Conservation (phyloP, 1,140 invertebrate species). For the Microplitis mediator region DNA sequence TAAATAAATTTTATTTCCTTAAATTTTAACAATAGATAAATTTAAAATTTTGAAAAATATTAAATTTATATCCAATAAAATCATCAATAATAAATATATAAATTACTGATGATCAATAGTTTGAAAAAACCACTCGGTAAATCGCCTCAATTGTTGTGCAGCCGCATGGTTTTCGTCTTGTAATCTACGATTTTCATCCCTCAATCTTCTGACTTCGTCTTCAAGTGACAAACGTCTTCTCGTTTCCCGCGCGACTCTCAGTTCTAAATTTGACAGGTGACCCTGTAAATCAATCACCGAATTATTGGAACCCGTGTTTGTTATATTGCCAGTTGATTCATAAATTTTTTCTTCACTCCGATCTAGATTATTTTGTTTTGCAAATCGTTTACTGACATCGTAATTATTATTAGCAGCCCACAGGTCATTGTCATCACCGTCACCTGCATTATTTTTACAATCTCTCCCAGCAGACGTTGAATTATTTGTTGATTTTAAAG, state of each 20-base stretch:
- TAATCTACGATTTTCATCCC: conserved; percentile 83
- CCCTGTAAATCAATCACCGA: conserved; percentile 67
- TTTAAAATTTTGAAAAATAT: too few species aligned
- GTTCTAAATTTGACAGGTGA: conserved; percentile 70
- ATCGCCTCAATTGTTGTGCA: conserved; percentile 84
- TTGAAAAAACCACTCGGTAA: conserved; percentile 93
- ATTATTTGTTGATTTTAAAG: conserved; percentile 46
- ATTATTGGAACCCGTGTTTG: conserved; percentile 38
- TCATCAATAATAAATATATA: conserved; percentile 13
- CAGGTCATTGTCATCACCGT: conserved; percentile 49
- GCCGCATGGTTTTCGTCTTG: conserved; percentile 89
- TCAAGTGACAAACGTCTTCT: conserved; percentile 68
- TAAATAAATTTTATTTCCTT: too few species aligned
- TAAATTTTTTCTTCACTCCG: conserved; percentile 51
- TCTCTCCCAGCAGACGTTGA: conserved; percentile 35
- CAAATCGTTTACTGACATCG: conserved; percentile 42
- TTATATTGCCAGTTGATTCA: conserved; percentile 37
- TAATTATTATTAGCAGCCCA: conserved; percentile 40
- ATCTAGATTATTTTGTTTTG: conserved; percentile 48
- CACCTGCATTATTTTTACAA: conserved; percentile 48
- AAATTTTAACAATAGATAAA: too few species aligned
- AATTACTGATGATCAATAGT: conserved; percentile 78
- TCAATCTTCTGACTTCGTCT: conserved; percentile 76
- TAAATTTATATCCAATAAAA: neutral
- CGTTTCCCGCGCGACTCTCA: conserved; percentile 68